Percentiles rank a stretch among this genome's conserved stretches.
phyloP scores from a whole-genome alignment of 2,797 vertebrate genomes.

The Manis javanica region DNA sequence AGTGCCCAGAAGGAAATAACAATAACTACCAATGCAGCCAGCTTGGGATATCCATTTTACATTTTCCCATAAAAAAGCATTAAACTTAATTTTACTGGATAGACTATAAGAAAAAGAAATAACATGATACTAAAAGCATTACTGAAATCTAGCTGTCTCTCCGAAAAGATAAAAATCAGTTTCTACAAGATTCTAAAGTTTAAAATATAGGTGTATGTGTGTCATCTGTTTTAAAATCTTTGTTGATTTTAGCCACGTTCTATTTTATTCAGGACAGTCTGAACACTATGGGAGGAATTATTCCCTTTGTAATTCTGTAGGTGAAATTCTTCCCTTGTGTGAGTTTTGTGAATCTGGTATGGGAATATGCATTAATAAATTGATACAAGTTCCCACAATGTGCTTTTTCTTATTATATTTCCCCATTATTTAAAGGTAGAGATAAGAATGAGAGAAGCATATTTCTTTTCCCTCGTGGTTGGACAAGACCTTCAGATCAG shows the following conservation, averaged over 20 bases:
- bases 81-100: not conserved
- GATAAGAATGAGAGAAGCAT: not conserved
- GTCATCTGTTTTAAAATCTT: not conserved
- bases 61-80: not conserved
- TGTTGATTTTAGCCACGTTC: not conserved
- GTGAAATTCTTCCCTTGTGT: not conserved
- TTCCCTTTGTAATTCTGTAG: not conserved
- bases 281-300: not conserved
- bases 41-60: not conserved
- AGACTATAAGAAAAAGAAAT: not conserved
- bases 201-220: not conserved
- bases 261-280: not conserved
- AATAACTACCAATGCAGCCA: not conserved
- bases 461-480: slow-evolving; percentile 22
- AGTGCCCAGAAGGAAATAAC: not conserved
- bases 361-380: not conserved
- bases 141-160: not conserved
- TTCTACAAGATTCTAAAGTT: not conserved
- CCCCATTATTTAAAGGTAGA: slow-evolving; percentile 25
- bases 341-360: not conserved
- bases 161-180: not conserved
- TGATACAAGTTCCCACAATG: not conserved
- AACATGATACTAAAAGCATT: not conserved
- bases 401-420: not conserved
- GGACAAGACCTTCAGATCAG: slow-evolving; percentile 60